Base-by-base conservation (phyloP, 2,797 vertebrate genomes). In the Muscicapa comitata region DNA sequence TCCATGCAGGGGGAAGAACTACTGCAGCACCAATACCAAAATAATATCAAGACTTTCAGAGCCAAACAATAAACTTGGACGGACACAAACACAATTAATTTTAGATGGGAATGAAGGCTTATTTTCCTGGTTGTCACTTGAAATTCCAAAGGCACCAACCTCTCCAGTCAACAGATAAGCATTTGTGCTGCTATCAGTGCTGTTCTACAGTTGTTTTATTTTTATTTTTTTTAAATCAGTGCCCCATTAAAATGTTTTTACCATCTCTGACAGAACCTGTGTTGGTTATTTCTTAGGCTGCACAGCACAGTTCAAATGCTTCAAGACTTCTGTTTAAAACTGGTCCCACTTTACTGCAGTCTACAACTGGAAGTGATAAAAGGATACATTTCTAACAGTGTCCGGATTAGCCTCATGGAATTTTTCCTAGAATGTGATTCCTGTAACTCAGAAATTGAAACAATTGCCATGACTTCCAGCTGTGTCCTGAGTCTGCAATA, bases 1-100 rank as follows among this genome's bases (percentile, higher is more conserved):
- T 3, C 33, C 33, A 33, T 0, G 2, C 0, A 83, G 5, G 6
- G 11, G 13, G 8, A 11, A 33, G 67, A 86, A 31, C 48, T 23
- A 33, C 70, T 55, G 40, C 45, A 91, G 59, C 47, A 79, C 47
- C 85, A 85, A 26, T 17, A 79, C 15, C 16, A 48, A 89, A 89
- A 31, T 13, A 37, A 2, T 2, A 55, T 2, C 17, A 11, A 24
- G 13, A 67, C 20, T 31, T 61, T 61, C 45, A 23, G 63, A 74
- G 55, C 13, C 42, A 81, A 74, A 31, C 13, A 43, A 55, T 21
- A 38, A 62, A 73, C 18, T 1, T 43, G 25, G 47, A 16, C 15
- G 25, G 47, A 16, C 15, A 51, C 12, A 51, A 81, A 85, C 25
- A 28, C 5, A 29, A 61, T 3, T 13, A 3, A 21, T 31, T 88